Percentiles rank a stretch among this genome's conserved stretches.
Evolutionary conservation across 1,140 invertebrate genomes (phyloP).

Genomic region (Eufriesea mexicana): DNA sequence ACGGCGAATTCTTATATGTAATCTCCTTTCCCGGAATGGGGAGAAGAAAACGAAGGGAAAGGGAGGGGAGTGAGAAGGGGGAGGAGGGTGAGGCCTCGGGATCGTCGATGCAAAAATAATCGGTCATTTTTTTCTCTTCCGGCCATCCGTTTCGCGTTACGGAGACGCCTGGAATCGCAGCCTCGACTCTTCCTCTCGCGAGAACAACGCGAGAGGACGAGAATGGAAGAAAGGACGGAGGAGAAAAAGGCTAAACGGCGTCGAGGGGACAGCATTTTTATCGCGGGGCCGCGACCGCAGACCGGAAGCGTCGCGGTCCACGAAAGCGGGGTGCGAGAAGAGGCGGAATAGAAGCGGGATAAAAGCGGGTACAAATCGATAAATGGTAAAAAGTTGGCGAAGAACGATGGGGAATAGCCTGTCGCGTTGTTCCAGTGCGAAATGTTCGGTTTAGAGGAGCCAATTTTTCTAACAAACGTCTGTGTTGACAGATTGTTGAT

Average conservation of each 20-base stretch:
- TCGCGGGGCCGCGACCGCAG: slow-evolving; percentile 11
- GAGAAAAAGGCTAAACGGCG: background rate
- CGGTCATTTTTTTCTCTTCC: background rate
- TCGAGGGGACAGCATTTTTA: background rate
- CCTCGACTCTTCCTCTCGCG: background rate
- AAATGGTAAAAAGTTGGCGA: background rate
- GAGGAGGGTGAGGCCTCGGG: background rate
- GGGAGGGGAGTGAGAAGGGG: background rate
- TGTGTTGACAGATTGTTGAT: slow-evolving; percentile 35
- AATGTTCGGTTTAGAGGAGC: too few relatives aligned
- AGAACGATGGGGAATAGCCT: background rate
- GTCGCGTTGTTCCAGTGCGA: background rate
- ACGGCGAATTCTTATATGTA: too few relatives aligned
- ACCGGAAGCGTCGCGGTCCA: background rate
- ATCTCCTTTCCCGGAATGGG: background rate
- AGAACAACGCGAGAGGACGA: too few relatives aligned
- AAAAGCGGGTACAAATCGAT: background rate
- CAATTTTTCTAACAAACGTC: slow-evolving; percentile 51
- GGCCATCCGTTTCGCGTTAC: slow-evolving; percentile 29
- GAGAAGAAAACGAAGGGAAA: background rate
- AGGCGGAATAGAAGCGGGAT: background rate
- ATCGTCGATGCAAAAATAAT: slow-evolving; percentile 33
- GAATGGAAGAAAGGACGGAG: background rate
- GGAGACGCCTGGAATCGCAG: background rate
- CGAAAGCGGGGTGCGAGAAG: too few relatives aligned